Base-by-base conservation (phyloP, 2,888 invertebrate genomes). In the Pristionchus arcanus region DNA sequence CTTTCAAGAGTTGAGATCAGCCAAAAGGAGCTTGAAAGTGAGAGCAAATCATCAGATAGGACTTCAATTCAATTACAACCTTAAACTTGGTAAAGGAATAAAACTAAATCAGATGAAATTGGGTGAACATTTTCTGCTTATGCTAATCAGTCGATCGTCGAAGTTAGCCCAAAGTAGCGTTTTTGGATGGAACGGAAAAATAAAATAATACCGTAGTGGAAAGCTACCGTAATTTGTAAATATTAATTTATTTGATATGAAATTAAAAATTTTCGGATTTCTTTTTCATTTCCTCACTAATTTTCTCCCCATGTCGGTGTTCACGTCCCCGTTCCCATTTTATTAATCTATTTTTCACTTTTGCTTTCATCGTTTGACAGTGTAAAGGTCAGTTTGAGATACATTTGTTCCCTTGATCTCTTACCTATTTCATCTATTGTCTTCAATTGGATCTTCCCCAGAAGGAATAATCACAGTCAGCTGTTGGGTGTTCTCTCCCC, bases 401-500 rank as follows among this genome's bases (percentile, higher is more conserved):
- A n/a, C n/a, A n/a, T n/a, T n/a, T n/a, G 63, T 63, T 11, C 21
- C 11, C 25, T 63, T n/a, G n/a, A 63, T 63, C 63, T n/a, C n/a
- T 21, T 9, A 63, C 11, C n/a, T n/a, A 63, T 63, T 63, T 25
- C 21, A 11, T 11, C 63, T 63, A n/a, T 63, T 63, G 63, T 63
- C 25, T 63, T 71, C 68, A 31, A 71, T 21, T n/a, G 11, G 63
- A 63, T 71, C 68, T 71, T 15, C 28, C 34, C 68, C 68, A 71
- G 68, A 71, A 31, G 68, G 68, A 28, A 71, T 31, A 31, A 71
- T 71, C 28, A 34, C 37, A 81, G 81, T 81, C 81, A 81, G 81
- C 81, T 81, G 81, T 81, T 81, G 81, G 49, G 81, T 81, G 81
- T 81, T 81, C 81, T 81, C 81, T 81, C n/a, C n/a, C 28, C 81